These are phyloP conservation scores for Liopterus haemorrhoidalis DNA, from an alignment of 2,888 invertebrate genomes.

Conservation along the genomic window DNA sequence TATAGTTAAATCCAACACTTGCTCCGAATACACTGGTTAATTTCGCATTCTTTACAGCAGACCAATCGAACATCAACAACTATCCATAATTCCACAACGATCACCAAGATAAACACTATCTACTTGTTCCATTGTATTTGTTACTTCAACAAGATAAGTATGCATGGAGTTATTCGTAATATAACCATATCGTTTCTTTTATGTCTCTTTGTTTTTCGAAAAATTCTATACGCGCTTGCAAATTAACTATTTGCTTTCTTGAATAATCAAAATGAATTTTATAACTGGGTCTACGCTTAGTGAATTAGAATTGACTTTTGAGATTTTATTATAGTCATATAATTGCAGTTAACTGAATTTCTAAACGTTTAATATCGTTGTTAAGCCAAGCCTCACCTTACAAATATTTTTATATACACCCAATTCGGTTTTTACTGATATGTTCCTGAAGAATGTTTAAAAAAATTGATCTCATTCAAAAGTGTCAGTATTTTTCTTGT, in stretches of 20 bases:
- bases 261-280: conserved; percentile 17
- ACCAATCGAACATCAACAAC: neutral
- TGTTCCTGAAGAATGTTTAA: too few species aligned
- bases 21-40: conserved; percentile 21
- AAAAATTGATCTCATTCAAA: too few species aligned
- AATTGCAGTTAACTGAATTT: too few species aligned
- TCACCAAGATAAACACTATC: too few species aligned
- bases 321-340: too few species aligned
- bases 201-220: conserved; percentile 18
- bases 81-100: neutral
- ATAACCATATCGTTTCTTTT: conserved; percentile 20
- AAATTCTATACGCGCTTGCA: conserved; percentile 17
- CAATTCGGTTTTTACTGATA: too few species aligned
- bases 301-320: too few species aligned
- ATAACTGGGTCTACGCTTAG: too few species aligned
- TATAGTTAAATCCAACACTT: conserved; percentile 21
- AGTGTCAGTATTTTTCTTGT: too few species aligned
- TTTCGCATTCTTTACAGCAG: conserved; percentile 18
- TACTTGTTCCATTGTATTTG: conserved; percentile 6
- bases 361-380: too few species aligned
- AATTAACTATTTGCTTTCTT: conserved; percentile 20
- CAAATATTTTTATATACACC: too few species aligned
- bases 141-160: conserved; percentile 21
- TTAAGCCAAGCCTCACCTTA: too few species aligned
- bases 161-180: conserved; percentile 20